A percentile compares a stretch with the other conserved stretches of the same genome.
These are phyloP conservation scores for Agrenia bidenticulata DNA, from an alignment of 2,888 invertebrate genomes.

Conservation along the genomic window DNA sequence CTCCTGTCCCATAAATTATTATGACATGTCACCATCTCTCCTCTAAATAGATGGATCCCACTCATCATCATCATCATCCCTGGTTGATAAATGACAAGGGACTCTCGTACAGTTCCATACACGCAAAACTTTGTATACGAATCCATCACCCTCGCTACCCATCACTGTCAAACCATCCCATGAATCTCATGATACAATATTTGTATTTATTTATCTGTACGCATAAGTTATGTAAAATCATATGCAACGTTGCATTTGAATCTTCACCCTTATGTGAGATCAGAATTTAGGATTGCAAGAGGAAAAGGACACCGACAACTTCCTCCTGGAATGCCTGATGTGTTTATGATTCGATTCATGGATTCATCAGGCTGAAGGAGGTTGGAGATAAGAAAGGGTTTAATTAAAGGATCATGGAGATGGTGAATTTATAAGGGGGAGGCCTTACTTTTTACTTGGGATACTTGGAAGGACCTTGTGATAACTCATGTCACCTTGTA, in stretches of 20 bases:
- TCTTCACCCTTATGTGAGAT: too few relatives aligned
- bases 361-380: background rate
- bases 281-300: too few relatives aligned
- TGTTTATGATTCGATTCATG: too few relatives aligned
- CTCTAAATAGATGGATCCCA: slow-evolving; percentile 38
- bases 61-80: slow-evolving; percentile 14
- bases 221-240: too few relatives aligned
- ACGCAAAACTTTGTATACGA: too few relatives aligned
- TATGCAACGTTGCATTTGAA: too few relatives aligned
- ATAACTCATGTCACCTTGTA: background rate
- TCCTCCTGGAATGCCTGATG: background rate
- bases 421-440: background rate
- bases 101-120: slow-evolving; percentile 3
- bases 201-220: too few relatives aligned
- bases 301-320: background rate
- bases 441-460: background rate
- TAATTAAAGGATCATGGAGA: background rate
- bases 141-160: too few relatives aligned
- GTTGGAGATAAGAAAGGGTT: background rate
- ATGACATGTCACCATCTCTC: slow-evolving; percentile 43
- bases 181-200: too few relatives aligned
- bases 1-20: slow-evolving; percentile 45
- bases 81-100: slow-evolving; percentile 10
- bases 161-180: too few relatives aligned
- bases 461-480: background rate